phyloP scores from a whole-genome alignment of 2,797 vertebrate species.

The Dendrocincla fuliginosa region DNA sequence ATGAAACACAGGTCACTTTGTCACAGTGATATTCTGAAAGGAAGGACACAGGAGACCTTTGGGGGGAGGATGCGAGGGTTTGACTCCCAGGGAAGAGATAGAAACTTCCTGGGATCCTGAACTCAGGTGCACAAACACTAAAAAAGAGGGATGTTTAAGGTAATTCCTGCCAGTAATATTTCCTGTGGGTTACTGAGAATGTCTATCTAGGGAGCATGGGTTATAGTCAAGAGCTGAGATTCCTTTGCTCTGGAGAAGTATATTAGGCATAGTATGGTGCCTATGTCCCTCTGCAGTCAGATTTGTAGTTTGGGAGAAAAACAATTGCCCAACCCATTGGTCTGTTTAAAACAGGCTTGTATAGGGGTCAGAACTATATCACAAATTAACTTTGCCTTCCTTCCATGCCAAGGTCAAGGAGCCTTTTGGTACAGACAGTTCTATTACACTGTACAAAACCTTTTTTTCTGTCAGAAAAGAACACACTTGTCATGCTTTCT shows the following conservation, averaged over 20 bases:
- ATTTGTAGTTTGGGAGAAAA: neutral
- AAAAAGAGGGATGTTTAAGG: neutral
- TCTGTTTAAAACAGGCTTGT: neutral
- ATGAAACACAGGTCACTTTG: neutral
- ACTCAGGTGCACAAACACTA: fast-evolving
- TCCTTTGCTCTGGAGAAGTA: neutral
- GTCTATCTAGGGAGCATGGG: neutral
- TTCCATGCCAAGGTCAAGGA: neutral
- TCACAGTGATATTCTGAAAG: neutral
- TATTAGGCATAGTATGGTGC: neutral
- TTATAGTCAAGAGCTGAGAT: neutral
- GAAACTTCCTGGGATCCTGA: neutral
- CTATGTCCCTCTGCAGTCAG: neutral
- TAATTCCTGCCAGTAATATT: neutral
- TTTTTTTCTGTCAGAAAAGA: neutral
- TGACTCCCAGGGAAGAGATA: neutral
- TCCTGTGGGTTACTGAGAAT: neutral
- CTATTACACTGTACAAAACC: neutral
- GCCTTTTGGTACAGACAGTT: neutral
- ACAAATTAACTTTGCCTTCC: neutral
- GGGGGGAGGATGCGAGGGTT: fast-evolving
- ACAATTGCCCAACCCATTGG: neutral
- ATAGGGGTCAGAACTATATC: neutral
- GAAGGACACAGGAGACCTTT: neutral
- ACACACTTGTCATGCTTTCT: neutral